phyloP scores from a whole-genome alignment of 2,888 invertebrate species.

The Netelia melanura region DNA sequence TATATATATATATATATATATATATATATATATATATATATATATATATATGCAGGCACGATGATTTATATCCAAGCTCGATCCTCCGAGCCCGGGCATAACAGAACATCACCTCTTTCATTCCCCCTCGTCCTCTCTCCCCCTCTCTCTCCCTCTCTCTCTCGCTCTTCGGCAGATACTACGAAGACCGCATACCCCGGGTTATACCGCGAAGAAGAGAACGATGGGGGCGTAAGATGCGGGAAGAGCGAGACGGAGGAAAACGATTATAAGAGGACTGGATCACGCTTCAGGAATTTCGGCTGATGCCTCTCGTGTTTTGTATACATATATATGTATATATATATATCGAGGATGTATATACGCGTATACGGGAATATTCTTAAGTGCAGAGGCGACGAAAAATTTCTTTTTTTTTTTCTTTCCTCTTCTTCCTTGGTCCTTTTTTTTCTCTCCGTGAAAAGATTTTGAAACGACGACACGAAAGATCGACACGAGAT shows the following conservation, averaged over 20 bases:
- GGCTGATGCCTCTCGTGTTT: conserved; percentile 46
- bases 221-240: conserved; percentile 46
- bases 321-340: conserved; percentile 18
- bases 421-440: too few species aligned
- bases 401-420: conserved; percentile 32
- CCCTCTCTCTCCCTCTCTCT: not conserved
- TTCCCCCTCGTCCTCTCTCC: not conserved
- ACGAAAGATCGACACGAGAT: conserved; percentile 61
- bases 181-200: conserved; percentile 30
- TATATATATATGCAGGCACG: conserved; percentile 42
- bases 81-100: conserved; percentile 56
- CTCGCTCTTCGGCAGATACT: conserved; percentile 42
- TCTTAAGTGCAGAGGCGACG: conserved; percentile 36
- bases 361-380: conserved; percentile 6
- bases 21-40: not conserved
- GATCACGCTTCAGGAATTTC: conserved; percentile 67
- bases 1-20: conserved; percentile 44
- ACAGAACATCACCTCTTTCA: conserved; percentile 60
- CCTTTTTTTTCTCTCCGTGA: not conserved
- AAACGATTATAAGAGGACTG: conserved; percentile 67
- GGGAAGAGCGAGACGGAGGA: conserved; percentile 54
- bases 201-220: conserved; percentile 10
- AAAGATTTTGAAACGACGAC: conserved; percentile 49
- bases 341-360: not conserved
- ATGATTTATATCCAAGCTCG: conserved; percentile 68